Evolutionary conservation across 1,140 invertebrate species (phyloP).

Genomic region (Paralvinella palmiformis): DNA sequence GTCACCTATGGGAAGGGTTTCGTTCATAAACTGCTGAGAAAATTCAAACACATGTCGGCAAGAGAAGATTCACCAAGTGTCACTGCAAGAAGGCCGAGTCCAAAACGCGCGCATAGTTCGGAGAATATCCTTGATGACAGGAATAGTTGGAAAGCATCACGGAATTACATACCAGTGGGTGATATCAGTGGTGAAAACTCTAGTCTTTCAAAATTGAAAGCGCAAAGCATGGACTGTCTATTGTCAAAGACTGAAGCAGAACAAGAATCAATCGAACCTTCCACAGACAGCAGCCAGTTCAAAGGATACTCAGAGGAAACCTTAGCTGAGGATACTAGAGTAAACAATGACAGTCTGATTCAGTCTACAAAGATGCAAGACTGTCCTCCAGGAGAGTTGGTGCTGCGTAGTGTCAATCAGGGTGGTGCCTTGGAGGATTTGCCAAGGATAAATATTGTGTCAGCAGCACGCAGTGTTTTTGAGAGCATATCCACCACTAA

Average conservation of each 20-base stretch:
- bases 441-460: slow-evolving; percentile 2
- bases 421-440: neutral
- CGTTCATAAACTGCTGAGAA: slow-evolving; percentile 40
- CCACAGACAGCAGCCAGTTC: too few species aligned
- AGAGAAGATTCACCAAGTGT: slow-evolving; percentile 22
- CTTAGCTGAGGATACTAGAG: too few species aligned
- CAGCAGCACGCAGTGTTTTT: neutral
- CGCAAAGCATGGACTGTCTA: slow-evolving; percentile 14
- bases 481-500: slow-evolving; percentile 3
- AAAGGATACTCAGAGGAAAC: too few species aligned
- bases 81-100: too few species aligned
- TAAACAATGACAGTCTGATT: too few species aligned
- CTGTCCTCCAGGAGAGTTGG: too few species aligned
- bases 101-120: slow-evolving; percentile 35
- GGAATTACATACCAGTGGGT: slow-evolving; percentile 1
- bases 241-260: too few species aligned
- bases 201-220: slow-evolving; percentile 3
- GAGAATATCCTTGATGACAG: slow-evolving; percentile 32
- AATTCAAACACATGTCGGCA: slow-evolving; percentile 33
- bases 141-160: neutral
- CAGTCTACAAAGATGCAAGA: too few species aligned
- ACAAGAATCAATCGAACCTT: too few species aligned
- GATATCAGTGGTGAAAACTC: neutral
- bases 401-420: too few species aligned
- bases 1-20: slow-evolving; percentile 42